Evolutionary conservation across 2,888 invertebrate species (phyloP).

Genomic region (Copidosoma aretas): DNA sequence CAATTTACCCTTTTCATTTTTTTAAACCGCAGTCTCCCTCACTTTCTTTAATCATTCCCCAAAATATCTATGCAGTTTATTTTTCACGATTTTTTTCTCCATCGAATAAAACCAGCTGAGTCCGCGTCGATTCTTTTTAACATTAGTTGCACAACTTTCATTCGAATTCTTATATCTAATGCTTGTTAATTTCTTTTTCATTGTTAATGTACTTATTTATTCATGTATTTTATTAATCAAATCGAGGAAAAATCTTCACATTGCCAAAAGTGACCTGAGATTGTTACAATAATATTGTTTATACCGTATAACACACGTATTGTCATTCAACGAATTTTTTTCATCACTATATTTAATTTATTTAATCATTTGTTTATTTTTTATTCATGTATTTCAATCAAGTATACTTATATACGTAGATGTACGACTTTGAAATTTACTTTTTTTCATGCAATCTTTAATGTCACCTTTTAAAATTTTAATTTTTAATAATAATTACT

Average conservation of each 20-base stretch:
- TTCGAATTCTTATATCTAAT: constrained; percentile 1
- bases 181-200: not conserved
- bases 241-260: constrained; percentile 11
- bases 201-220: constrained; percentile 6
- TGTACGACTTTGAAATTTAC: constrained; percentile 47
- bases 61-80: no score
- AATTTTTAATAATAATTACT: constrained; percentile 17
- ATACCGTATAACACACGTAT: constrained; percentile 53
- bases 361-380: no score
- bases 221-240: constrained; percentile 5
- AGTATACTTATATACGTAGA: constrained; percentile 48
- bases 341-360: constrained; percentile 47
- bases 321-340: constrained; percentile 57
- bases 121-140: not conserved
- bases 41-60: no score
- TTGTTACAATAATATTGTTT: constrained; percentile 40
- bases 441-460: constrained; percentile 24
- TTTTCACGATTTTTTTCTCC: no score
- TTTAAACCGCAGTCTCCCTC: no score
- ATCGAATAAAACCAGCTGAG: not conserved
- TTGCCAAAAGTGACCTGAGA: constrained; percentile 32
- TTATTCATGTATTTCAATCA: constrained; percentile 44
- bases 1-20: no score
- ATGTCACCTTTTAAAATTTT: constrained; percentile 32
- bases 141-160: constrained; percentile 5